Evolutionary conservation across 2,797 vertebrate genomes (phyloP).

Genomic region (Choloepus didactylus): DNA sequence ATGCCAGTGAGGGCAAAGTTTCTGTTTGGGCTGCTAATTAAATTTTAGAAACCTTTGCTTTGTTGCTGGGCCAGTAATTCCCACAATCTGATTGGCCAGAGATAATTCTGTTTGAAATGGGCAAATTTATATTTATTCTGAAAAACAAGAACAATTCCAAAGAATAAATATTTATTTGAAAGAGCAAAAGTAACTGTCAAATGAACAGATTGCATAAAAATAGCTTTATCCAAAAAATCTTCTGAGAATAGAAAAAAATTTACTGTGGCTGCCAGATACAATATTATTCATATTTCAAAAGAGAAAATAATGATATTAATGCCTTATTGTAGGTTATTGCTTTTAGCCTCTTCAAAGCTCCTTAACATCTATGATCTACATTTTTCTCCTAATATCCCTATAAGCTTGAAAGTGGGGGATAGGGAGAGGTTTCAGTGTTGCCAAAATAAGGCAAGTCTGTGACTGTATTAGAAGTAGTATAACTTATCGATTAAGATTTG

Average conservation of each 20-base stretch:
- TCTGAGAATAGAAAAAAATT: constrained; percentile 77
- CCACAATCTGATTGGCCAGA: constrained; percentile 81
- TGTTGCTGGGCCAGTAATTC: constrained; percentile 73
- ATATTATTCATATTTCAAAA: constrained; percentile 71
- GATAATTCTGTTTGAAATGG: constrained; percentile 75
- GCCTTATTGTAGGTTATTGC: constrained; percentile 54
- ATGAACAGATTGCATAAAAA: constrained; percentile 82
- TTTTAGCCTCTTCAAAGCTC: constrained; percentile 17
- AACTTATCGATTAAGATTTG: background rate
- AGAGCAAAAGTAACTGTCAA: constrained; percentile 75
- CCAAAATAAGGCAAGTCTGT: background rate
- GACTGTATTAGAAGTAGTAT: background rate
- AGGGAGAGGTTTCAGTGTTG: background rate
- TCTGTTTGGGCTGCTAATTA: constrained; percentile 78
- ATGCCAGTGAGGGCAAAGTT: constrained; percentile 56
- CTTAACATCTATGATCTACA: background rate
- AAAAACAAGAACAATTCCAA: constrained; percentile 74
- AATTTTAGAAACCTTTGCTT: constrained; percentile 78
- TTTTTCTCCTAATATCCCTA: background rate
- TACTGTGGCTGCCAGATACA: constrained; percentile 77
- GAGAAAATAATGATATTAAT: constrained; percentile 39
- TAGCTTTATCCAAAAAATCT: constrained; percentile 82
- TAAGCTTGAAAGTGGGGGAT: background rate
- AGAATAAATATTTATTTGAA: constrained; percentile 81
- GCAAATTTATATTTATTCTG: constrained; percentile 79